Percentiles rank a stretch among this genome's conserved stretches.
These are phyloP conservation scores for Ctena decussata DNA, from an alignment of 2,888 invertebrate genomes.

Conservation along the genomic window DNA sequence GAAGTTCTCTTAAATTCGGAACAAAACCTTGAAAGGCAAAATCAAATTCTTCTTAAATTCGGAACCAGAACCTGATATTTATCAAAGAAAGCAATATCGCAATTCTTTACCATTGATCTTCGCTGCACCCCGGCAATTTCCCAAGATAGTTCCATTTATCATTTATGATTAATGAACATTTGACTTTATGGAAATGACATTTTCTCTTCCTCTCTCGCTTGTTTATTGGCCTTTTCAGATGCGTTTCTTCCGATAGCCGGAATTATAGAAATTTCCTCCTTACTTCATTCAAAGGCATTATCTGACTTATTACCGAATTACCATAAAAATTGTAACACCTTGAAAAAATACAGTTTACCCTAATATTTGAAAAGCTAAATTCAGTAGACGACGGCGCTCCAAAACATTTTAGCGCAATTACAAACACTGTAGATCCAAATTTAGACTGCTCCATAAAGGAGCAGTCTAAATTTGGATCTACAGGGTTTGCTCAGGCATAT, in stretches of 20 bases:
- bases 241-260: conserved; percentile 43
- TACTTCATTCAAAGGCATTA: conserved; percentile 1
- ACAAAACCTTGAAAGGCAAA: too few relatives aligned
- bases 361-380: too few relatives aligned
- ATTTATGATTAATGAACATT: conserved; percentile 45
- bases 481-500: too few relatives aligned
- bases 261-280: conserved; percentile 10
- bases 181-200: conserved; percentile 48
- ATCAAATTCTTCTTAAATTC: too few relatives aligned
- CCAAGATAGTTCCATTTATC: conserved; percentile 21
- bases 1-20: too few relatives aligned
- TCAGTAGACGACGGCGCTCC: too few relatives aligned
- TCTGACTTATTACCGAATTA: conserved; percentile 2
- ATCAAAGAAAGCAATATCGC: neutral
- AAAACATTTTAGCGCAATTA: too few relatives aligned
- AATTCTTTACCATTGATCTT: conserved; percentile 7
- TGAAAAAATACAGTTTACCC: neutral
- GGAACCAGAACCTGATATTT: too few relatives aligned
- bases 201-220: conserved; percentile 29
- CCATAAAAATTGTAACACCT: too few relatives aligned
- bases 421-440: too few relatives aligned
- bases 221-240: conserved; percentile 45
- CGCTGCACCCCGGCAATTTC: conserved; percentile 22
- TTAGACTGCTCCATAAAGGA: too few relatives aligned
- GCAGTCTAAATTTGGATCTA: too few relatives aligned